These are phyloP conservation scores for Globodera ellingtonae DNA, from an alignment of 1,140 invertebrate species.

Conservation along the genomic window DNA sequence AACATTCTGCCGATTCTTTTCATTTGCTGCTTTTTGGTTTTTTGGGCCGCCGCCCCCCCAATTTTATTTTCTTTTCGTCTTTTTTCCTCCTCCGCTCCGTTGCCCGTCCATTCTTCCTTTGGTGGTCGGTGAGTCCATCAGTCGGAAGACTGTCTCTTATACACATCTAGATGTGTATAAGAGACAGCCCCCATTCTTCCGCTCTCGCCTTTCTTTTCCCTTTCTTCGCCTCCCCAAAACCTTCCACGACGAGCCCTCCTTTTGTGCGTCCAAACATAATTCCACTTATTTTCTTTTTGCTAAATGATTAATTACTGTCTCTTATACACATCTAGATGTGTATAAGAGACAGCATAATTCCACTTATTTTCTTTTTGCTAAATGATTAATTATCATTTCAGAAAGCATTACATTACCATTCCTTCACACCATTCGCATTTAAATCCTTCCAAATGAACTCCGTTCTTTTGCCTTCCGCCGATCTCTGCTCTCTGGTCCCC, in stretches of 20 bases:
- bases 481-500: slow-evolving; percentile 8
- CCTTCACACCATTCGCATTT: neutral
- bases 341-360: no score
- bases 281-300: no score
- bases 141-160: no score
- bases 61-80: neutral
- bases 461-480: neutral
- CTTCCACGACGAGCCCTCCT: no score
- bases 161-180: no score
- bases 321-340: no score
- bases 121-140: neutral
- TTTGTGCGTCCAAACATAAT: no score
- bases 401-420: neutral
- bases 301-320: no score
- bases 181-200: no score
- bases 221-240: no score
- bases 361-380: no score
- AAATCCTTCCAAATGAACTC: neutral
- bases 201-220: no score
- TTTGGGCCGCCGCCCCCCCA: neutral
- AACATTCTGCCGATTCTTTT: neutral
- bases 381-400: neutral
- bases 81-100: neutral
- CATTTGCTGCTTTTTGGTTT: neutral
- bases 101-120: neutral